Evolutionary conservation across 2,113 vertebrate genomes (phyloP).

Genomic region (Apeltes quadracus): DNA sequence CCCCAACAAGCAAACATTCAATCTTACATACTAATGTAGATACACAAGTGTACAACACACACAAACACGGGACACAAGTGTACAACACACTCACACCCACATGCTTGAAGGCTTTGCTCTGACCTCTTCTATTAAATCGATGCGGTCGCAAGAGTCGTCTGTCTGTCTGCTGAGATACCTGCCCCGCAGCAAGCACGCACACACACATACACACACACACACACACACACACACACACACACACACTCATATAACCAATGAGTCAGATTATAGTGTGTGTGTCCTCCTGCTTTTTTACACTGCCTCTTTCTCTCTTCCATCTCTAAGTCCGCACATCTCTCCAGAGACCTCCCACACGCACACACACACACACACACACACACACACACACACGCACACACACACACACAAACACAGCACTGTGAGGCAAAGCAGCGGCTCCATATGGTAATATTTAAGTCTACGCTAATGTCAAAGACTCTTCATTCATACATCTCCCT

Average conservation of each 20-base stretch:
- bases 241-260: conserved; percentile 22
- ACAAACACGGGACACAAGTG: background rate
- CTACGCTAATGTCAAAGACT: conserved; percentile 47
- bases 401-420: conserved; percentile 26
- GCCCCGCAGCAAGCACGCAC: conserved; percentile 55
- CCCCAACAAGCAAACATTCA: background rate
- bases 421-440: conserved; percentile 25
- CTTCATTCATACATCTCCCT: conserved; percentile 38
- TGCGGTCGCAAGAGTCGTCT: conserved; percentile 68
- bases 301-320: conserved; percentile 15
- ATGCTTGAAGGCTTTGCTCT: conserved; percentile 51
- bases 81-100: conserved; percentile 40
- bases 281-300: conserved; percentile 44
- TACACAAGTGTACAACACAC: background rate
- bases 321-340: conserved; percentile 52
- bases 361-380: conserved; percentile 36
- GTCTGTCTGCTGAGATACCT: conserved; percentile 66
- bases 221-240: conserved; percentile 41
- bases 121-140: conserved; percentile 62
- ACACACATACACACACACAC: conserved; percentile 33
- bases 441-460: conserved; percentile 60
- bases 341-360: conserved; percentile 54
- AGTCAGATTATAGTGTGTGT: conserved; percentile 33
- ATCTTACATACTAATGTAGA: conserved; percentile 5
- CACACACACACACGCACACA: conserved; percentile 36